phyloP scores from a whole-genome alignment of 2,797 vertebrate genomes.

The Cryptoprocta ferox region DNA sequence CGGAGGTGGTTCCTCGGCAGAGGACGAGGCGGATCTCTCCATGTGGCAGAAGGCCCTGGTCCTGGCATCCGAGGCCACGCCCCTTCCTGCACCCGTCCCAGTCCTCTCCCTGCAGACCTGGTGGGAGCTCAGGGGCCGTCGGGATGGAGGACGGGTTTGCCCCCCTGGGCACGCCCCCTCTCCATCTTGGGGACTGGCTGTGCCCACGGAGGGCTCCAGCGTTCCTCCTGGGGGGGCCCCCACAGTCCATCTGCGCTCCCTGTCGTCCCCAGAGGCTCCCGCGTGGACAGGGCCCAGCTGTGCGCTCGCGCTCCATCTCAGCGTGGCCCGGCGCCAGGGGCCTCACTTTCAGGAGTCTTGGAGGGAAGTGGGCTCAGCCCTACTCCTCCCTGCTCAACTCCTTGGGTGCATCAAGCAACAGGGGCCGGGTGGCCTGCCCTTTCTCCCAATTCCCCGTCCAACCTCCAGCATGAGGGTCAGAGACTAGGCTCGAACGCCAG shows the following conservation, averaged over 20 bases:
- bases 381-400: neutral
- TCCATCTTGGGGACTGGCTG: rapidly evolving
- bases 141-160: neutral
- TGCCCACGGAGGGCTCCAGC: neutral
- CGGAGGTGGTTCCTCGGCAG: rapidly evolving
- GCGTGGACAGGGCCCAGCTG: neutral
- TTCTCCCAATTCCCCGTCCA: rapidly evolving
- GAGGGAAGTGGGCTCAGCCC: neutral
- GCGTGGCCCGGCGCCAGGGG: neutral
- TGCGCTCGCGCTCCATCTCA: neutral
- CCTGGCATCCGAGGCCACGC: rapidly evolving
- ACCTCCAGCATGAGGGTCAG: rapidly evolving
- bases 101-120: neutral
- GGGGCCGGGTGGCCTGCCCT: rapidly evolving
- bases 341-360: rapidly evolving
- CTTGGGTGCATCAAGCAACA: neutral
- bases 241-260: too few relatives aligned
- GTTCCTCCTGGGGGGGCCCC: too few relatives aligned
- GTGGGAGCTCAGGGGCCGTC: rapidly evolving
- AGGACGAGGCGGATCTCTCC: neutral
- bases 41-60: neutral
- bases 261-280: neutral
- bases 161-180: neutral
- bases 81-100: neutral
- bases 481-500: neutral